Conservation (phyloP, 2,113 vertebrate species). For the Aix galericulata region DNA sequence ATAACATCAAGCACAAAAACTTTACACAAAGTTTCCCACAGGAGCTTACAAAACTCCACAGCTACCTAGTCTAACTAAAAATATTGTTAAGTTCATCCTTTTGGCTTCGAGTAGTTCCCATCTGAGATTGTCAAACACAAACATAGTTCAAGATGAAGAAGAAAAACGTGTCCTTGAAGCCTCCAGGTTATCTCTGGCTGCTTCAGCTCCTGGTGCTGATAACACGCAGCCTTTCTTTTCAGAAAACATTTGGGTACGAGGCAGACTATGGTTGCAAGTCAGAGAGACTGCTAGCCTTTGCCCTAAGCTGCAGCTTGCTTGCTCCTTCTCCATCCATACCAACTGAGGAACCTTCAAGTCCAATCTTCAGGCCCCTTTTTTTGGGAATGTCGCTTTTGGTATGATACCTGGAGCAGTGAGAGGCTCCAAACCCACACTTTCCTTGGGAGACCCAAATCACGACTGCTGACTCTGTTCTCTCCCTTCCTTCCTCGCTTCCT, state of each 20-base stretch:
- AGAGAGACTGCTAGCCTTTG: neutral
- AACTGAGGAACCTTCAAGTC: neutral
- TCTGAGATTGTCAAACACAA: neutral
- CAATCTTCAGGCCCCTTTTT: neutral
- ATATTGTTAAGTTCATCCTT: neutral
- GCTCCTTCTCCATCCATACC: neutral
- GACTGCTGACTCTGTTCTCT: neutral
- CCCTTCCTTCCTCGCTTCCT: neutral
- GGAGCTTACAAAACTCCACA: neutral
- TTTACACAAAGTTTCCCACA: neutral
- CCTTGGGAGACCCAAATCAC: neutral
- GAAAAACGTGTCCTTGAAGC: neutral
- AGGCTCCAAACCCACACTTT: neutral
- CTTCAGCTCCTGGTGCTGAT: neutral
- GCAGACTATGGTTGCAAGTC: neutral
- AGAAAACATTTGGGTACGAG: neutral
- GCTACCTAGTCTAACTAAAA: neutral
- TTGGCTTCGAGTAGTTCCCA: neutral
- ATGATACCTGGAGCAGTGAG: neutral
- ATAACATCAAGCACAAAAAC: conserved; percentile 20
- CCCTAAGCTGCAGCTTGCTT: neutral
- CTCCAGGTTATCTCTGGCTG: neutral
- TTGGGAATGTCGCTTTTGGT: neutral
- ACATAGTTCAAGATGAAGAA: neutral
- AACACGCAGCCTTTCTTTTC: neutral